Conservation (phyloP, 2,113 vertebrate species). For the Nannospalax galili region DNA sequence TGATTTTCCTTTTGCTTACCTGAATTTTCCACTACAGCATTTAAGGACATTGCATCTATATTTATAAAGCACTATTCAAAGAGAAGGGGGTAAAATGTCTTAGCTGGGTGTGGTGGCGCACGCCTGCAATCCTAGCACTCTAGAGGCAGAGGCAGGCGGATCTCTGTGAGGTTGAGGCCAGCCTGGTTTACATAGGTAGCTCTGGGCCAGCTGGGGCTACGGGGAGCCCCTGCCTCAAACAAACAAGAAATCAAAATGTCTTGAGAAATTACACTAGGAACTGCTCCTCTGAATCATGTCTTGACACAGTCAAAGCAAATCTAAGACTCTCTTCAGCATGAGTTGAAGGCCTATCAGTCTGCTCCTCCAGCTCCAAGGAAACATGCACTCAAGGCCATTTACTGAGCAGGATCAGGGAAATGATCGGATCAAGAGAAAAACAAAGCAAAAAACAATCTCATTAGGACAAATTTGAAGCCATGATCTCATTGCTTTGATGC, state of each 20-base stretch:
- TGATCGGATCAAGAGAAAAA: background rate
- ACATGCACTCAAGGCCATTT: slow-evolving; percentile 58
- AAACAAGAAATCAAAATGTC: background rate
- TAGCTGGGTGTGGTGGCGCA: no score
- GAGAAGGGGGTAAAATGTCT: background rate
- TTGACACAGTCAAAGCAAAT: background rate
- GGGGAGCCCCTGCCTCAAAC: no score
- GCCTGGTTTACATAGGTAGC: no score
- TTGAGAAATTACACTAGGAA: background rate
- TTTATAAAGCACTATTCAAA: slow-evolving; percentile 7
- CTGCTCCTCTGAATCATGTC: background rate
- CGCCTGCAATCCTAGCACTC: no score
- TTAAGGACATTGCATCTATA: background rate
- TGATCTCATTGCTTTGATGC: background rate
- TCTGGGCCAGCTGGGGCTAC: no score
- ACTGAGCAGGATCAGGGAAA: slow-evolving; percentile 39
- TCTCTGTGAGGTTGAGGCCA: no score
- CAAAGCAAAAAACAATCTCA: slow-evolving; percentile 20
- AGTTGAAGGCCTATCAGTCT: background rate
- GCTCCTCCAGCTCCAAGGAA: background rate
- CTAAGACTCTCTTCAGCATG: background rate
- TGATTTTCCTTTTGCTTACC: background rate
- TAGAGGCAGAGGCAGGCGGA: no score
- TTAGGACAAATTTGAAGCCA: slow-evolving; percentile 1
- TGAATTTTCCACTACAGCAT: slow-evolving; percentile 22